Evolutionary conservation across 2,888 invertebrate species (phyloP), one percentile per base, ranked within the genome.

Genomic region (Tineola bisselliella): DNA sequence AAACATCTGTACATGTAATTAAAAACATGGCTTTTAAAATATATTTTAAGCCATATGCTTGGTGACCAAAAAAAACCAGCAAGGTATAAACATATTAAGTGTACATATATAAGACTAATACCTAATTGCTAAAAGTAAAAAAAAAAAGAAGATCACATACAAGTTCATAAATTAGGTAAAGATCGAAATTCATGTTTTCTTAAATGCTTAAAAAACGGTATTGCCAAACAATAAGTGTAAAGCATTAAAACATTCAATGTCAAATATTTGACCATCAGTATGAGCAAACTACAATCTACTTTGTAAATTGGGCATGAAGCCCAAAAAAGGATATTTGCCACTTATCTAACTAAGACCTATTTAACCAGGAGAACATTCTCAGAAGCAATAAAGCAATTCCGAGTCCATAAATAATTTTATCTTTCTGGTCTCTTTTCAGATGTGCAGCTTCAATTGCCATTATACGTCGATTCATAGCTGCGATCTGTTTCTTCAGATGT

Each of bases 381-480:
- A 96, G 88, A 66, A 96, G 84, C 76, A 96, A 90, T 79, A 96
- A 97, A 31, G 95, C 93, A 68, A 96, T 88, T 30, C 96, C 94
- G 68, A 95, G 82, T 63, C 94, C 93, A 74, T 94, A 95, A 57
- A 95, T 88, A 69, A 96, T 90, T 73, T 96, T 93, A 72, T 97
- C 97, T 66, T 94, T 91, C 74, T 96, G 95, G 69, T 94, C 91
- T 63, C 95, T 89, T 72, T 94, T 93, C 67, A 93, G 87, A 73
- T 93, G 92, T 70, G 96, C 96, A 64, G 95, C 89, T 81, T 97
- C 97, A 64, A 97, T 90, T 6, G 93, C 91, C 87, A 95, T 91
- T 8, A 97, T 92, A 17, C 97, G 91, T 58, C 96, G 90, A 76
- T 95, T 95, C 65, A 97, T 77, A 76, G 96, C 95, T 18, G 94